phyloP scores from a whole-genome alignment of 2,797 vertebrate species.

The Phalanger gymnotis region DNA sequence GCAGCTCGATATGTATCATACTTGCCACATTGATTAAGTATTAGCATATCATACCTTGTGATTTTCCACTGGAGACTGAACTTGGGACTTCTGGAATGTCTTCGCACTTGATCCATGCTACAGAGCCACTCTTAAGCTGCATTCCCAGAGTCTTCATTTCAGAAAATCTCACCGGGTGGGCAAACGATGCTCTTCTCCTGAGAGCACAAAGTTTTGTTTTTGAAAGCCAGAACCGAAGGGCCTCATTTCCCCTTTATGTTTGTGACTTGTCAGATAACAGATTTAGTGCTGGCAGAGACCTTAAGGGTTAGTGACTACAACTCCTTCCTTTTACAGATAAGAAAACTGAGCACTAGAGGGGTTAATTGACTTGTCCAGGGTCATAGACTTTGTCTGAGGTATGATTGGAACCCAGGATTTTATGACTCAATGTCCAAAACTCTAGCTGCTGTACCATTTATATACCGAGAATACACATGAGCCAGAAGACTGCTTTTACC shows the following conservation, averaged over 20 bases:
- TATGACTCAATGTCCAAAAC: background rate
- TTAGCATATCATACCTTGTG: slow-evolving; percentile 71
- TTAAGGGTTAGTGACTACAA: background rate
- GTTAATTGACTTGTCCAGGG: background rate
- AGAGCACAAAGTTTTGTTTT: slow-evolving; percentile 1
- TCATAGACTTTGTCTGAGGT: background rate
- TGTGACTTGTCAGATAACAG: background rate
- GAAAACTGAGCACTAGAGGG: background rate
- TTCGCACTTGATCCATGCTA: slow-evolving; percentile 64
- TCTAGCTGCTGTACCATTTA: background rate
- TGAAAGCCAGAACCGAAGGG: slow-evolving; percentile 34
- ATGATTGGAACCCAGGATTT: background rate
- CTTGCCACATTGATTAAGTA: slow-evolving; percentile 76
- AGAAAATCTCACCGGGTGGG: accelerated
- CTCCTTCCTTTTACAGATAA: background rate
- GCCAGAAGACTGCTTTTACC: background rate
- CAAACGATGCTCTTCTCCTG: background rate
- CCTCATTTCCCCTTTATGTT: background rate
- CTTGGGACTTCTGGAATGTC: slow-evolving; percentile 49
- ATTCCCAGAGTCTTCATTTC: slow-evolving; percentile 31
- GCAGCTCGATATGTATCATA: slow-evolving; percentile 61
- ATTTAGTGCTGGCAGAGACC: background rate
- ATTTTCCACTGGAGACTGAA: slow-evolving; percentile 73
- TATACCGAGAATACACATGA: slow-evolving; percentile 22
- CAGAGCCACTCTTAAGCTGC: background rate